Evolutionary conservation across 1,140 invertebrate species (phyloP), one percentile per base, ranked within the genome.

Genomic region (Drosophila biarmipes): DNA sequence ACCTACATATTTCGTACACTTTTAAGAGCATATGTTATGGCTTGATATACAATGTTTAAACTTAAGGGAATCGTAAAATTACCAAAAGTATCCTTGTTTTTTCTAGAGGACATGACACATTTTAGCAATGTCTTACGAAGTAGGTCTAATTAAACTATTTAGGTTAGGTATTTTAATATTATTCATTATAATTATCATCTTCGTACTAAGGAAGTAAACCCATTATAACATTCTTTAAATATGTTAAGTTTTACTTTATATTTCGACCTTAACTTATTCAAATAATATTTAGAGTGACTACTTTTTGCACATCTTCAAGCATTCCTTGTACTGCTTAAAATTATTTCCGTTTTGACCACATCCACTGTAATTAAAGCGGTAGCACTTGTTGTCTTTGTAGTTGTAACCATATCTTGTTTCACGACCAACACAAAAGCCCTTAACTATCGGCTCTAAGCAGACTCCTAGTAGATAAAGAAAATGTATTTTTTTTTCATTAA

Each of bases 61-160:
- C 1, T 24, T 1, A 24, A 24, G 21, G 21, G 21, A 4, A 15
- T 15, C 2, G 15, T 15, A 11, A 73, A 73, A 80, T 84, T 61
- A 59, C 35, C 38, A 19, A 54, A 40, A 48, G 11, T 31, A 10
- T 38, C 15, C 34, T 42, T 11, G 46, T 12, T 37, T 45, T 55
- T 43, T 40, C n/a, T 17, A 8, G 4, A n/a, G n/a, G 15, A 21
- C 37, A 6, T 15, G 37, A n/a, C 1, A 27, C 24, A 27, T 27
- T 27, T 27, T 27, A 5, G 24, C 24, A 27, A 27, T 27, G 24
- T 27, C 2, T 27, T 5, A 27, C 24, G n/a, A n/a, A n/a, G n/a
- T n/a, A n/a, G n/a, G n/a, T n/a, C n/a, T n/a, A n/a, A n/a, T 27
- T 27, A 27, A 27, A 27, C 24, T 27, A 27, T 27, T 27, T 27